phyloP scores from a whole-genome alignment of 2,888 invertebrate species.

The Agrenia bidenticulata region DNA sequence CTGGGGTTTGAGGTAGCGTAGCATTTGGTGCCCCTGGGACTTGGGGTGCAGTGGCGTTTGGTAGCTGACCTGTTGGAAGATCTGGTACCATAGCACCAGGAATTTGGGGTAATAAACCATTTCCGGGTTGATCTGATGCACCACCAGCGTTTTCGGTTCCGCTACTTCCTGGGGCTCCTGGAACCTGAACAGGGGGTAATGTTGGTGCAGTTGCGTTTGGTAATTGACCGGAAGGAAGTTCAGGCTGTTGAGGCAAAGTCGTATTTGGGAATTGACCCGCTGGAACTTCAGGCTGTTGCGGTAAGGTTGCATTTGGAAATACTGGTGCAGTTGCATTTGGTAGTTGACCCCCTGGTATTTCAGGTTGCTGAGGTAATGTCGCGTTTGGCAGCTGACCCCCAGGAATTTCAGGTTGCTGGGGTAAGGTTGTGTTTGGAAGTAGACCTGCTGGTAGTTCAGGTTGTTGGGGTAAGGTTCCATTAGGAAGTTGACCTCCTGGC shows the following conservation, averaged over 20 bases:
- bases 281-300: slow-evolving; percentile 46
- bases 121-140: slow-evolving; percentile 24
- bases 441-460: not conserved
- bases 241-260: slow-evolving; percentile 27
- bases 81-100: slow-evolving; percentile 44
- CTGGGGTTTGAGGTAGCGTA: slow-evolving; percentile 32
- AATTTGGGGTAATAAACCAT: slow-evolving; percentile 13
- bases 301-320: slow-evolving; percentile 45
- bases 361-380: not conserved
- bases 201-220: slow-evolving; percentile 22
- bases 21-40: slow-evolving; percentile 24
- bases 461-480: slow-evolving; percentile 15
- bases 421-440: slow-evolving; percentile 11
- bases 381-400: not conserved
- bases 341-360: slow-evolving; percentile 13
- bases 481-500: slow-evolving; percentile 19
- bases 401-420: not conserved
- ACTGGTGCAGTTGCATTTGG: slow-evolving; percentile 41
- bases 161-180: slow-evolving; percentile 25
- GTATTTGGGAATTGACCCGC: slow-evolving; percentile 13
- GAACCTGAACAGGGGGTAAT: slow-evolving; percentile 24
- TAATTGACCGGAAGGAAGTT: slow-evolving; percentile 16
- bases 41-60: not conserved
- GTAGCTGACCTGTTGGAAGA: slow-evolving; percentile 42
- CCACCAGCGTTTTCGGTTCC: slow-evolving; percentile 5